A percentile compares a stretch with the other conserved stretches of the same genome.
phyloP scores from a whole-genome alignment of 2,113 vertebrate species.

The Eulacestoma nigropectus region DNA sequence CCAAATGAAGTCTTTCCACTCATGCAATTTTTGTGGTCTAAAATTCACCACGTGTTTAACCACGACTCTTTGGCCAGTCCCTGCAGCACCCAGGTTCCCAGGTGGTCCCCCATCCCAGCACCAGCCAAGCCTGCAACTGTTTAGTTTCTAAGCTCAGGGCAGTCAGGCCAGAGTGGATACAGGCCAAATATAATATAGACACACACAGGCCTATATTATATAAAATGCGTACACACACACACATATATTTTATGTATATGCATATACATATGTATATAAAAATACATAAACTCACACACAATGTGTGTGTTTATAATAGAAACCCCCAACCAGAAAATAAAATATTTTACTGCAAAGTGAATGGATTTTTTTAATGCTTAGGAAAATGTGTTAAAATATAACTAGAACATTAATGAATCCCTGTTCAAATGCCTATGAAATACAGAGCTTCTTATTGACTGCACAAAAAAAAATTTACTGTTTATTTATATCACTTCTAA shows the following conservation, averaged over 20 bases:
- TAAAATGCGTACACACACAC: background rate
- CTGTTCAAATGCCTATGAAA: background rate
- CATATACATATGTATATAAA: conserved; percentile 7
- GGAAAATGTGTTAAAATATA: background rate
- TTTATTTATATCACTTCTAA: conserved; percentile 19
- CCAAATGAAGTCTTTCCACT: conserved; percentile 51
- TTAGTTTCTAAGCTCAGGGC: conserved; percentile 36
- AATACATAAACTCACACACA: conserved; percentile 38
- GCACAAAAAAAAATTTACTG: background rate
- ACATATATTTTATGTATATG: conserved; percentile 1
- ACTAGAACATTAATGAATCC: conserved; percentile 1
- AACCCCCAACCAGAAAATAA: conserved; percentile 34
- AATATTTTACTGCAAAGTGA: conserved; percentile 39
- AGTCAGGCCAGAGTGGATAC: conserved; percentile 40
- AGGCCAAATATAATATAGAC: conserved; percentile 58
- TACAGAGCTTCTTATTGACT: background rate
- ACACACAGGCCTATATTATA: conserved; percentile 24
- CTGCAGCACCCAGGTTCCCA: conserved; percentile 48
- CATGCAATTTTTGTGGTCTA: background rate
- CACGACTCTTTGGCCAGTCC: background rate
- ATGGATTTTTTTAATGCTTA: conserved; percentile 27
- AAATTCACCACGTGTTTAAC: conserved; percentile 35
- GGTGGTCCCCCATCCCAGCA: conserved; percentile 25
- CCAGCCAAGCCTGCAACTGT: conserved; percentile 34
- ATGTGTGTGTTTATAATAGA: conserved; percentile 31